Evolutionary conservation across 2,113 vertebrate species (phyloP).

Genomic region (Tenrec ecaudatus): DNA sequence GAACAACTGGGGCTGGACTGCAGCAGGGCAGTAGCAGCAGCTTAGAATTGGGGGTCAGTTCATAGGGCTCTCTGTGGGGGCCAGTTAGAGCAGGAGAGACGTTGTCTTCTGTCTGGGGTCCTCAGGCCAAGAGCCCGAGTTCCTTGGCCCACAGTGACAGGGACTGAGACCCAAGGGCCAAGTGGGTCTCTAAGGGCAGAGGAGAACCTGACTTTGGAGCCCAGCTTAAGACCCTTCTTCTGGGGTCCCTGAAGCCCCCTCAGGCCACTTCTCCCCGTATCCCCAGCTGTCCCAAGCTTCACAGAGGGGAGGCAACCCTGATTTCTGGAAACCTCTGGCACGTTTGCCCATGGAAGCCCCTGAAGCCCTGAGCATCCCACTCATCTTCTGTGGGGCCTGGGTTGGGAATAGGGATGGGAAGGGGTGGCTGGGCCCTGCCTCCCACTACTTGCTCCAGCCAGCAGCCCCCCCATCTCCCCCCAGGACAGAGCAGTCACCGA

Average conservation of each 20-base stretch:
- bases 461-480: too few species aligned
- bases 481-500: slow-evolving; percentile 80
- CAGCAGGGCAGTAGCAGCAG: neutral
- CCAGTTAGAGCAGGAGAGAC: neutral
- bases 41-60: neutral
- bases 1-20: neutral
- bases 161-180: neutral
- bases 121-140: slow-evolving; percentile 21
- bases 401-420: neutral
- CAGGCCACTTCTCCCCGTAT: neutral
- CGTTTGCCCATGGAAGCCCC: neutral
- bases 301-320: slow-evolving; percentile 4
- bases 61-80: neutral
- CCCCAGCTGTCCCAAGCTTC: slow-evolving; percentile 39
- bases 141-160: slow-evolving; percentile 49
- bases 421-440: neutral
- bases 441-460: too few species aligned
- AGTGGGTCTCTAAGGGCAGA: neutral
- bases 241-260: neutral
- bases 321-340: slow-evolving; percentile 24
- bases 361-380: neutral
- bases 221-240: slow-evolving; percentile 18
- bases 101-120: neutral
- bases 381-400: neutral
- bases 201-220: slow-evolving; percentile 42